Evolutionary conservation across 1,140 invertebrate species (phyloP), one percentile per base, ranked within the genome.

Genomic region (Melanaphis sacchari): DNA sequence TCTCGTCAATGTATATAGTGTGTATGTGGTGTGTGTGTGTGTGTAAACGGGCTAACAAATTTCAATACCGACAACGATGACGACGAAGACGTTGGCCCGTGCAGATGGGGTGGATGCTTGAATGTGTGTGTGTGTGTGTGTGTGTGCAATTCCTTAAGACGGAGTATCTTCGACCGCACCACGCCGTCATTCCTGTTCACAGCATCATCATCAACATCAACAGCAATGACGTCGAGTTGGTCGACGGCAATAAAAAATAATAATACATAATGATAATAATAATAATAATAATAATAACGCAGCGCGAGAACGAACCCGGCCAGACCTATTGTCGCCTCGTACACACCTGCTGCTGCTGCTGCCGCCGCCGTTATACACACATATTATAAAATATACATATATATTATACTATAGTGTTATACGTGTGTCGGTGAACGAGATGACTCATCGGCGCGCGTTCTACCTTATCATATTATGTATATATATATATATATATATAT

Each of bases 301-400:
- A 43, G 24, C 40, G 40, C 82, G 40, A 85, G 82, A 85, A 85
- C 38, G 24, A 84, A 26, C 40, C 40, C 40, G 82, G 24, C 82
- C 82, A 85, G 82, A 85, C 82, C 82, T 85, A 85, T 43, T 85
- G 82, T 85, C 82, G 82, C 82, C 82, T 41, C 40, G 22, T 11
- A 40, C 21, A 40, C 82, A 85, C 82, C 82, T 85, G 82, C 82
- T 85, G 40, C 82, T 43, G 81, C 40, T 24, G 81, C 81, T 6
- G 36, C 38, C 82, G 22, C 82, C 24, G 24, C 40, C 40, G 82
- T 43, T 84, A 26, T 38, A 84, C 40, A n/a, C 24, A 43, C 24
- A 85, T 43, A 41, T 26, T 40, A 40, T 40, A 6, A 85, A 31
- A 31, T 41, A 26, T 15, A 40, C 31, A 59, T 66, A 31, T 66